Base-by-base conservation (phyloP, 2,888 invertebrate genomes). In the Oxytorus armatus region DNA sequence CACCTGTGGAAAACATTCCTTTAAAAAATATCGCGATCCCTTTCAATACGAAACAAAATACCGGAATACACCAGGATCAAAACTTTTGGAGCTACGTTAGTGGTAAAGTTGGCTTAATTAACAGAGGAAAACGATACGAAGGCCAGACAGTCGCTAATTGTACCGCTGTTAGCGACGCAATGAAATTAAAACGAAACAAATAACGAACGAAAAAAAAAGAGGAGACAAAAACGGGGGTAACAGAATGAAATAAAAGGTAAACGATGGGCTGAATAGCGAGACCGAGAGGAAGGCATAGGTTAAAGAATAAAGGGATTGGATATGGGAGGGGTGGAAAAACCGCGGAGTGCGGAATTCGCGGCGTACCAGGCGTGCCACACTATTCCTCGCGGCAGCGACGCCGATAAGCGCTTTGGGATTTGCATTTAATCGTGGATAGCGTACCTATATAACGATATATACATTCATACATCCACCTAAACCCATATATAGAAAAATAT, bases 381-480 rank as follows among this genome's bases (percentile, higher is more conserved):
- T 57, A 47, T 14, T 1, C n/a, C 23, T 1, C 29, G n/a, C 57
- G 57, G 55, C 51, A 72, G 76, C 78, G 83, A 84, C 84, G 83
- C 85, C 82, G 84, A 83, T 84, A 83, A 85, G 82, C 84, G 81
- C 82, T 75, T 70, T 76, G 82, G 84, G 85, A 87, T 88, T 87
- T 87, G 85, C 86, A 86, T 88, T 88, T 87, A 87, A 88, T 87
- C 87, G 84, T 82, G 75, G 69, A 63, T 74, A 82, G 81, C 81
- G 63, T 75, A 70, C 39, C 68, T 23, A 63, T 63, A 49, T 23
- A 21, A 8, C 49, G 29, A 33, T 29, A 29, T n/a, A 49, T 21
- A 36, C 49, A 65, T 42, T 44, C 42, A 36, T 5, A 61, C 61
- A 72, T 72, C 16, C 29, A 68, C 77, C 72, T 70, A 77, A 39